Conservation (phyloP, 2,797 vertebrate genomes). For the Taenioides sp. region DNA sequence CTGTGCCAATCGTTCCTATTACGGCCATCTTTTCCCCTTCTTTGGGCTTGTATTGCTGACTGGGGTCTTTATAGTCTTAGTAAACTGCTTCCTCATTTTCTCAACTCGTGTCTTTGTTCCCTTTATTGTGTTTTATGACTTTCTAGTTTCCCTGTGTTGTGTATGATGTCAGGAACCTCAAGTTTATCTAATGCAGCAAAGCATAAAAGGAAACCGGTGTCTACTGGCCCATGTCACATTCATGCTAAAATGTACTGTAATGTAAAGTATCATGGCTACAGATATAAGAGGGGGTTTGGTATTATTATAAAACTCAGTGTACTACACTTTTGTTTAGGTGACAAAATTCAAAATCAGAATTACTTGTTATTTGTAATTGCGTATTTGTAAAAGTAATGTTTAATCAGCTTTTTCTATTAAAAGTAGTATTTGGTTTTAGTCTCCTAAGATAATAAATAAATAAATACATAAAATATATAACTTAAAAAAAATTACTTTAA, state of each 20-base stretch:
- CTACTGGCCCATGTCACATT: conserved; percentile 25
- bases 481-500: no score
- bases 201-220: conserved; percentile 52
- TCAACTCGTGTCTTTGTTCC: neutral
- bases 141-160: neutral
- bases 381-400: neutral
- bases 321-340: no score
- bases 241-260: conserved; percentile 13
- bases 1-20: conserved; percentile 1
- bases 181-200: conserved; percentile 42
- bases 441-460: no score
- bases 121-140: neutral
- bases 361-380: no score
- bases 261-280: conserved; percentile 6
- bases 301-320: neutral
- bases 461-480: no score
- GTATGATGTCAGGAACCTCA: conserved; percentile 13
- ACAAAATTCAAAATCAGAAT: no score
- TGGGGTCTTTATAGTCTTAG: no score
- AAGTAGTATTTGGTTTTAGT: neutral
- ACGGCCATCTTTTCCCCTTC: neutral
- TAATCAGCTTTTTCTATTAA: neutral
- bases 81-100: neutral
- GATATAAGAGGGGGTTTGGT: neutral
- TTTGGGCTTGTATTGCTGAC: neutral